Percentiles rank a stretch among this genome's conserved stretches.
Evolutionary conservation across 2,888 invertebrate species (phyloP).

Genomic region (Aricia artaxerxes): DNA sequence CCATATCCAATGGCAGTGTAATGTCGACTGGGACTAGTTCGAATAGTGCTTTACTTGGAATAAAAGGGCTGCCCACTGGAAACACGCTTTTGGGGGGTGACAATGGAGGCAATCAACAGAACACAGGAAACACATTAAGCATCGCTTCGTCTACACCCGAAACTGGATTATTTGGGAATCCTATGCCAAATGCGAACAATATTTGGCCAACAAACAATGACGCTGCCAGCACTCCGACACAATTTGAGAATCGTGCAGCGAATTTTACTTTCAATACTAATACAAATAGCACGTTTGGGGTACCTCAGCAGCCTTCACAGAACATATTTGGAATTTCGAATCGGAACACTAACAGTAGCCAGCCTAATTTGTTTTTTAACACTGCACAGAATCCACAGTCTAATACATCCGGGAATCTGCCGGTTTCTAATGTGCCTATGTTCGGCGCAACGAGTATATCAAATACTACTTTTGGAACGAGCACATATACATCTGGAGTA

Average conservation of each 20-base stretch:
- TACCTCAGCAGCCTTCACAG: conserved; percentile 40
- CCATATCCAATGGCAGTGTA: conserved; percentile 37
- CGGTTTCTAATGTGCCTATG: conserved; percentile 48
- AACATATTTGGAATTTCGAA: conserved; percentile 56
- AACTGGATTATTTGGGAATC: conserved; percentile 49
- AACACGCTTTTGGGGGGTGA: conserved; percentile 44
- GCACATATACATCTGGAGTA: conserved; percentile 46
- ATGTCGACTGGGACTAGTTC: conserved; percentile 36
- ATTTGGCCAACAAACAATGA: conserved; percentile 53
- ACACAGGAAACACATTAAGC: conserved; percentile 43
- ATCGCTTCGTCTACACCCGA: conserved; percentile 38
- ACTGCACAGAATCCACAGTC: conserved; percentile 47
- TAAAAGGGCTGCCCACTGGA: conserved; percentile 37
- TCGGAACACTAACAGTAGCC: conserved; percentile 47
- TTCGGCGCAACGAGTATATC: conserved; percentile 52
- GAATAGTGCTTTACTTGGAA: conserved; percentile 35
- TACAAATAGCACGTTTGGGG: conserved; percentile 47
- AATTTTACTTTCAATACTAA: conserved; percentile 54
- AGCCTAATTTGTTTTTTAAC: conserved; percentile 52
- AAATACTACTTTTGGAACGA: conserved; percentile 54
- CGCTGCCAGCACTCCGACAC: conserved; percentile 44
- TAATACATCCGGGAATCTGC: conserved; percentile 54
- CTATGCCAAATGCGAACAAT: conserved; percentile 53
- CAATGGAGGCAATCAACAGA: conserved; percentile 43
- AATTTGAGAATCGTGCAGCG: conserved; percentile 53